Conservation (phyloP, 1,140 invertebrate genomes). For the Halotydeus destructor region DNA sequence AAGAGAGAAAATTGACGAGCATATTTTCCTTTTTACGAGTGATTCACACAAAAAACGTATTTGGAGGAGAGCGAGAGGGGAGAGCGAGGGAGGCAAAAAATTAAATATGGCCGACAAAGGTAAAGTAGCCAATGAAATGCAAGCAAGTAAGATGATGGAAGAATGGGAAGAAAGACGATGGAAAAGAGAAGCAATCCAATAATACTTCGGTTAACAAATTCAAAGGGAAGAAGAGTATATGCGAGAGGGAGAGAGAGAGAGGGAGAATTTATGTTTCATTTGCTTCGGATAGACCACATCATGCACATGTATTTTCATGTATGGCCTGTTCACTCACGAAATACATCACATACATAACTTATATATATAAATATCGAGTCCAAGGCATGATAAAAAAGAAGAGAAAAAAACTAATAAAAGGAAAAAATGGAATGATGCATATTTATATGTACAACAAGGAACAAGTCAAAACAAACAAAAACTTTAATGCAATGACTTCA, state of each 20-base stretch:
- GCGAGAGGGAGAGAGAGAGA: background rate
- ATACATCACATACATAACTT: background rate
- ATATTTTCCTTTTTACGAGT: background rate
- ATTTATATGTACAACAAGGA: no score
- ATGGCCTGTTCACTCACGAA: background rate
- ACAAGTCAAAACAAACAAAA: no score
- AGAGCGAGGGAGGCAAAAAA: background rate
- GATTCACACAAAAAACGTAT: background rate
- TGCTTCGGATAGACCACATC: background rate
- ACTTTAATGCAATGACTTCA: no score
- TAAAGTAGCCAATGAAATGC: no score
- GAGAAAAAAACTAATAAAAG: no score
- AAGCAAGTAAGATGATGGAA: no score
- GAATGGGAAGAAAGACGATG: background rate
- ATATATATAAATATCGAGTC: no score
- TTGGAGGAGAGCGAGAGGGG: background rate
- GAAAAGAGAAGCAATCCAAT: background rate
- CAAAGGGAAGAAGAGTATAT: background rate
- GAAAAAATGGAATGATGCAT: no score
- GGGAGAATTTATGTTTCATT: background rate
- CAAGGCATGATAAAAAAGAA: no score
- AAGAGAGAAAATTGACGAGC: background rate
- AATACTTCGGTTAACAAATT: slow-evolving; percentile 1
- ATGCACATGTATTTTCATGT: background rate
- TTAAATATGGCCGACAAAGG: no score